Percentiles rank a stretch among this genome's conserved stretches.
Evolutionary conservation across 2,113 vertebrate genomes (phyloP).

Genomic region (Myotis brandtii): DNA sequence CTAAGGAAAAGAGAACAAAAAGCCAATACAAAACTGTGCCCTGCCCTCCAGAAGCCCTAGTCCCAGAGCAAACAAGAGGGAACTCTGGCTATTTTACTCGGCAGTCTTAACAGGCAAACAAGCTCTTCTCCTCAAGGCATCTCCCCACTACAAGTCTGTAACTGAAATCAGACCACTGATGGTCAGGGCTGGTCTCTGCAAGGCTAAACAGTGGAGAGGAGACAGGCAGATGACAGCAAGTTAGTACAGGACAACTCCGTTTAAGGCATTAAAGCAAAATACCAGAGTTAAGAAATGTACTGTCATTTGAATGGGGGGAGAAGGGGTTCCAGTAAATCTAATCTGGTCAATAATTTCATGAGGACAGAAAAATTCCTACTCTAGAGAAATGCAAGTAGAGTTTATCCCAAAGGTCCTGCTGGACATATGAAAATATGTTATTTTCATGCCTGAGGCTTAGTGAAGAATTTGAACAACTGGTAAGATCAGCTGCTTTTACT

Average conservation of each 20-base stretch:
- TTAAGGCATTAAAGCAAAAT: rapidly evolving
- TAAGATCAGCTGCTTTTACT: not conserved
- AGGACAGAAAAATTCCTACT: not conserved
- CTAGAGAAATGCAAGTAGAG: not conserved
- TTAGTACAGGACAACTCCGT: not conserved
- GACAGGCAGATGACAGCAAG: rapidly evolving
- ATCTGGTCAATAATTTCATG: not conserved
- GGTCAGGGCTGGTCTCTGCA: not conserved
- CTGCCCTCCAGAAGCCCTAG: constrained; percentile 1
- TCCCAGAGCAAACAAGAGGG: constrained; percentile 31
- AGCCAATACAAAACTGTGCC: constrained; percentile 70
- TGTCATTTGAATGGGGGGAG: too few species aligned
- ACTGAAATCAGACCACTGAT: not conserved
- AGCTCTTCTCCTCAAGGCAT: not conserved
- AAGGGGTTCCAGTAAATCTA: not conserved
- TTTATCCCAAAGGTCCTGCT: not conserved
- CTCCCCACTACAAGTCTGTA: not conserved
- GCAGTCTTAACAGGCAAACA: not conserved
- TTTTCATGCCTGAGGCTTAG: not conserved
- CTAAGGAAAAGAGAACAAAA: constrained; percentile 76
- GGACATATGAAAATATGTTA: not conserved
- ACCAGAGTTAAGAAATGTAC: not conserved
- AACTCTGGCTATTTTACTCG: not conserved
- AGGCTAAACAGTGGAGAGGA: not conserved
- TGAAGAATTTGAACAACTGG: not conserved